Evolutionary conservation across 2,888 invertebrate genomes (phyloP).

Genomic region (Ormyrus rosae): DNA sequence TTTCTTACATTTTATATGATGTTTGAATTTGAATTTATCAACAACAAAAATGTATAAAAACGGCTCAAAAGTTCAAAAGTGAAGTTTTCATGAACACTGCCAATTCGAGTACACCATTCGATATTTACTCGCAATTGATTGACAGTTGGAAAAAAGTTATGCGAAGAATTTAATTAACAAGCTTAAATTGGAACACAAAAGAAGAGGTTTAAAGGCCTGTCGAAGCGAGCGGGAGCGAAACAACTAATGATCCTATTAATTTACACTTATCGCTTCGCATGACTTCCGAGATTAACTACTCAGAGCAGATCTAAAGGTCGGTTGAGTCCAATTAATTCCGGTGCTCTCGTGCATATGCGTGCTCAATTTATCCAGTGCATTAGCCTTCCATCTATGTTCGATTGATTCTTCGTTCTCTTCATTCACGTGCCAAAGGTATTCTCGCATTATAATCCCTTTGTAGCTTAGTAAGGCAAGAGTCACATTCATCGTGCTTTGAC

Average conservation of each 20-base stretch:
- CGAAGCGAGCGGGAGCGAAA: neutral
- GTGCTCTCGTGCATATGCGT: neutral
- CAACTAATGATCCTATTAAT: slow-evolving; percentile 57
- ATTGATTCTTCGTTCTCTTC: slow-evolving; percentile 43
- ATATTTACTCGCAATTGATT: too few species aligned
- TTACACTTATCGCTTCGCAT: slow-evolving; percentile 51
- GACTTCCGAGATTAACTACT: slow-evolving; percentile 53
- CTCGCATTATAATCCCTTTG: neutral
- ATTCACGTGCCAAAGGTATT: slow-evolving; percentile 4
- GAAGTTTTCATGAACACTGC: too few species aligned
- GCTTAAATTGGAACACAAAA: neutral
- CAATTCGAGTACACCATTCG: too few species aligned
- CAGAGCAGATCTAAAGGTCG: slow-evolving; percentile 53
- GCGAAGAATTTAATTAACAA: neutral
- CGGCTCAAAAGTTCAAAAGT: too few species aligned
- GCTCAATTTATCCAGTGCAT: slow-evolving; percentile 19
- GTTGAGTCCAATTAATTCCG: slow-evolving; percentile 52
- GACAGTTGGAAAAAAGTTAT: too few species aligned
- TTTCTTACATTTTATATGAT: neutral
- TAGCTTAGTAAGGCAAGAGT: neutral
- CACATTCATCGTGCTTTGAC: neutral
- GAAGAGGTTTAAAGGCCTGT: neutral
- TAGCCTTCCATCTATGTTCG: neutral
- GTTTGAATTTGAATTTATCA: slow-evolving; percentile 5
- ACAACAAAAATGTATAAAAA: too few species aligned